A percentile compares a stretch with the other conserved stretches of the same genome.
phyloP scores from a whole-genome alignment of 2,888 invertebrate genomes.

The Diaprepes abbreviatus region DNA sequence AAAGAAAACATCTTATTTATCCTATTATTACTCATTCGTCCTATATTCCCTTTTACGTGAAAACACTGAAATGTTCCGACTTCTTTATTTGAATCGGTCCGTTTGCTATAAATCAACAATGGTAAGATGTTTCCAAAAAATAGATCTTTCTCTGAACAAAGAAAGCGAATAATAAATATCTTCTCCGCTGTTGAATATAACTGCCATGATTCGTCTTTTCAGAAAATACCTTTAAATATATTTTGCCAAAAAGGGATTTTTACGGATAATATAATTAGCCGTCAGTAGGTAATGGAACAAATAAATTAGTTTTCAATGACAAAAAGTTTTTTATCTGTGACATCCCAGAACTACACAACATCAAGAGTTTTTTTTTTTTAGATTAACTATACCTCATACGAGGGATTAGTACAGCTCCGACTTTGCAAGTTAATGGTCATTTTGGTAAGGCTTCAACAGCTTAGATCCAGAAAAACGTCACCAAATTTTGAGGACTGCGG shows the following conservation, averaged over 20 bases:
- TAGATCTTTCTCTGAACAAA: conserved; percentile 5
- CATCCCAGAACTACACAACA: no score
- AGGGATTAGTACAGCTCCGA: no score
- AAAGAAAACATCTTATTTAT: conserved; percentile 15
- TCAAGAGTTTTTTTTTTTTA: no score
- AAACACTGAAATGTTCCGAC: background rate
- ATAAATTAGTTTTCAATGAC: no score
- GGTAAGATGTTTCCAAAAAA: conserved; percentile 8
- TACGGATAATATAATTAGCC: no score
- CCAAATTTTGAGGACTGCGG: no score
- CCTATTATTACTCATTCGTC: conserved; percentile 10
- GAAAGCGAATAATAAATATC: conserved; percentile 3
- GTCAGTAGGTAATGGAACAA: no score
- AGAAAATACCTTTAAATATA: background rate
- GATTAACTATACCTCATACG: no score
- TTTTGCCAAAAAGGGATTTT: conserved; percentile 64
- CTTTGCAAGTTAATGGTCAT: no score
- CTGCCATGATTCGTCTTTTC: background rate
- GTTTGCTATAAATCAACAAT: conserved; percentile 16
- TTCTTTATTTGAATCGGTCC: conserved; percentile 15
- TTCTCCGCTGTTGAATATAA: background rate
- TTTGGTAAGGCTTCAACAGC: no score
- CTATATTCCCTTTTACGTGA: conserved; percentile 5
- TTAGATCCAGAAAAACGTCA: no score
- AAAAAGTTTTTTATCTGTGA: no score